phyloP scores from a whole-genome alignment of 2,888 invertebrate species.

The Pseudeuparius sepicola region DNA sequence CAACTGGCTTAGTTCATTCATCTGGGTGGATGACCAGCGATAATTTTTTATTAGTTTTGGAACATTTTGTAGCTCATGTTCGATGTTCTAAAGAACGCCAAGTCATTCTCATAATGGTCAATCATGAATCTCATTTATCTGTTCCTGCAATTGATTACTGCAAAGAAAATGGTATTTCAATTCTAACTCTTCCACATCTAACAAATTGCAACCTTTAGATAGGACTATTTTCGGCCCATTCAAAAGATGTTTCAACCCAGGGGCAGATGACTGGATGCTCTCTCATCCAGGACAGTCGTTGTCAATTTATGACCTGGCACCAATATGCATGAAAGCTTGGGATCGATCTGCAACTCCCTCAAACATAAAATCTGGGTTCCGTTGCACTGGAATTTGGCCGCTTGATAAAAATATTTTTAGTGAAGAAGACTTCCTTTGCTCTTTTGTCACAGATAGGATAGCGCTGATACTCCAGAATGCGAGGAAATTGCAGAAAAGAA shows the following conservation, averaged over 20 bases:
- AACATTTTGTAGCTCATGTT: slow-evolving; percentile 11
- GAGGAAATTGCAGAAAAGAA: slow-evolving; percentile 9
- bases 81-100: slow-evolving; percentile 20
- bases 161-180: slow-evolving; percentile 27
- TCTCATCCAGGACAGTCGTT: slow-evolving; percentile 22
- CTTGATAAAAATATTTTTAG: slow-evolving; percentile 15
- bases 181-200: slow-evolving; percentile 28
- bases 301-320: slow-evolving; percentile 22
- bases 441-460: slow-evolving; percentile 11
- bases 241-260: slow-evolving; percentile 14
- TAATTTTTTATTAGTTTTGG: no score
- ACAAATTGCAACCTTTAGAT: slow-evolving; percentile 27
- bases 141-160: slow-evolving; percentile 21
- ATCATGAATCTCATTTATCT: no score
- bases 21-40: slow-evolving; percentile 27
- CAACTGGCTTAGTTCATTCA: slow-evolving; percentile 23
- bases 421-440: slow-evolving; percentile 13
- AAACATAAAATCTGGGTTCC: slow-evolving; percentile 20
- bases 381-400: slow-evolving; percentile 18
- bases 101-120: slow-evolving; percentile 23
- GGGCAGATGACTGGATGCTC: no score
- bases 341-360: slow-evolving; percentile 16
- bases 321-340: slow-evolving; percentile 14
- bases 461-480: slow-evolving; percentile 7
- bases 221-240: slow-evolving; percentile 18